Percentiles rank a stretch among this genome's conserved stretches.
Evolutionary conservation across 2,888 invertebrate species (phyloP).

Genomic region (Leptopilina drosophilae): DNA sequence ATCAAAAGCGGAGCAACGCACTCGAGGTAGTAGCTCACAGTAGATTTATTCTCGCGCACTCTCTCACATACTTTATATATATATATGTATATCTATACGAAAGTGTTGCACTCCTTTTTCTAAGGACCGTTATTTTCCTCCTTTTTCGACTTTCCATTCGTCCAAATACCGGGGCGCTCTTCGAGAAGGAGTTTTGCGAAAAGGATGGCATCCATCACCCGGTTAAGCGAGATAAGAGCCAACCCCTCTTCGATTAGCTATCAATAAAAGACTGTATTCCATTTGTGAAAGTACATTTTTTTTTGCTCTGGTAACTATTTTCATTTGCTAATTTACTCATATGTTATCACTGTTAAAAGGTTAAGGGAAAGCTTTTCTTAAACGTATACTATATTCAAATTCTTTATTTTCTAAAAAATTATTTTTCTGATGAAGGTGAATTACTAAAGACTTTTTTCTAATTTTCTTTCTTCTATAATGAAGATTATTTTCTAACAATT

Average conservation of each 20-base stretch:
- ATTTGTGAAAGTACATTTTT: slow-evolving; percentile 67
- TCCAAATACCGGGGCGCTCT: slow-evolving; percentile 17
- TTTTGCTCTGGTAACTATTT: slow-evolving; percentile 23
- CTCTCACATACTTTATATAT: slow-evolving; percentile 44
- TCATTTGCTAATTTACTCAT: background rate
- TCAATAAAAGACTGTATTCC: slow-evolving; percentile 63
- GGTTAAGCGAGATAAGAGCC: slow-evolving; percentile 67
- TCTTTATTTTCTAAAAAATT: too few species aligned
- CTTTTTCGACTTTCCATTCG: slow-evolving; percentile 46
- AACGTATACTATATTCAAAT: too few species aligned
- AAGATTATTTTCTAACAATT: too few species aligned
- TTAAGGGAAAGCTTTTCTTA: too few species aligned
- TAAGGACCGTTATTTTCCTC: slow-evolving; percentile 48
- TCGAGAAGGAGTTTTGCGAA: slow-evolving; percentile 39
- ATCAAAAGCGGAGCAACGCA: slow-evolving; percentile 56
- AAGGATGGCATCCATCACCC: slow-evolving; percentile 66
- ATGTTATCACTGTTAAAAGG: too few species aligned
- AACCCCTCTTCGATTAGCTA: slow-evolving; percentile 62
- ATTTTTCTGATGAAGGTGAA: too few species aligned
- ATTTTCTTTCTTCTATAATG: too few species aligned
- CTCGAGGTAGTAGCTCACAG: slow-evolving; percentile 53
- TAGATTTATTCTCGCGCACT: slow-evolving; percentile 64
- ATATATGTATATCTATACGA: background rate
- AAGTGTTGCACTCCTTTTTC: slow-evolving; percentile 46
- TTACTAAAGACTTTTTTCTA: too few species aligned